These are phyloP conservation scores for Pagetopsis macropterus DNA, from an alignment of 2,797 vertebrate genomes.

Conservation along the genomic window DNA sequence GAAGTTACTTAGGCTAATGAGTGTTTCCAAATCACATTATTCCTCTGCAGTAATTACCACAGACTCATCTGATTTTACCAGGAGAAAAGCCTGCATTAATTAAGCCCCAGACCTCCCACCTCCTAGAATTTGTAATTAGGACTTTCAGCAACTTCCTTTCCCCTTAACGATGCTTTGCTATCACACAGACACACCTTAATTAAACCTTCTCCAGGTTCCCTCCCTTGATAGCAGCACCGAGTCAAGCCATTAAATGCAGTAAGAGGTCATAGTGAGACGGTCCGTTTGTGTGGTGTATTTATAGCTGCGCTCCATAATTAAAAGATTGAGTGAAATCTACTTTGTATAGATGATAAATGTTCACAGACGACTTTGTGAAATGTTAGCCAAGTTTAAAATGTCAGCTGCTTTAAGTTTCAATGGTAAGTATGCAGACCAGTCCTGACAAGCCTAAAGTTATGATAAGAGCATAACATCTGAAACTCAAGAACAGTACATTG, in stretches of 20 bases:
- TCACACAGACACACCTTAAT: slow-evolving; percentile 58
- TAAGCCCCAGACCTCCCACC: slow-evolving; percentile 59
- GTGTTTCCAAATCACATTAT: not conserved
- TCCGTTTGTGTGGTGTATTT: slow-evolving; percentile 20
- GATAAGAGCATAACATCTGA: not conserved
- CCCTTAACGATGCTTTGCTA: slow-evolving; percentile 30
- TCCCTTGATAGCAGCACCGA: slow-evolving; percentile 41
- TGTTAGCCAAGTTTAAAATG: slow-evolving; percentile 1
- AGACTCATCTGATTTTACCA: slow-evolving; percentile 45
- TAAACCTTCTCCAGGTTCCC: slow-evolving; percentile 54
- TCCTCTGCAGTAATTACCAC: slow-evolving; percentile 47
- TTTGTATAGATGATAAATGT: not conserved
- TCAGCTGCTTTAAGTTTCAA: not conserved
- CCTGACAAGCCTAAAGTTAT: too few species aligned
- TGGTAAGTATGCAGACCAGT: not conserved
- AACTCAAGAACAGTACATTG: too few species aligned
- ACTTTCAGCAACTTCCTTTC: slow-evolving; percentile 39
- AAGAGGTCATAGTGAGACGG: slow-evolving; percentile 27
- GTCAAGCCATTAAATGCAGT: slow-evolving; percentile 39
- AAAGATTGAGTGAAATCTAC: slow-evolving; percentile 2
- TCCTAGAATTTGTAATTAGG: slow-evolving; percentile 66
- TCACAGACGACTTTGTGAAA: slow-evolving; percentile 1
- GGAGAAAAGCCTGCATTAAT: slow-evolving; percentile 44
- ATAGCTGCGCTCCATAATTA: slow-evolving; percentile 6
- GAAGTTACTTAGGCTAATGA: slow-evolving; percentile 10